Conservation (phyloP, 2,888 invertebrate species). For the Nineta flava region DNA sequence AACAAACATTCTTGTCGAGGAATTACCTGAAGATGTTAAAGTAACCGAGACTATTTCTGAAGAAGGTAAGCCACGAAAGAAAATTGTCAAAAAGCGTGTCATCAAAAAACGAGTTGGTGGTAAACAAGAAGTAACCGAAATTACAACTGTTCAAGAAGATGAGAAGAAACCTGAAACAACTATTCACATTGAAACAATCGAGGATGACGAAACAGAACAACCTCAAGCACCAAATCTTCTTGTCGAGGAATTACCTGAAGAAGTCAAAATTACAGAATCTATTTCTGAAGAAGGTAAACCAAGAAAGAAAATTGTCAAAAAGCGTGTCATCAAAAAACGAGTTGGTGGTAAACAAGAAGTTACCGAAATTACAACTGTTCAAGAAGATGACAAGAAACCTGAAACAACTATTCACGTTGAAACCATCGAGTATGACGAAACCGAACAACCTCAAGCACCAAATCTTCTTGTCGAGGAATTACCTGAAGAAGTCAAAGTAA, state of each 20-base stretch:
- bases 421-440: slow-evolving; percentile 11
- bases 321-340: slow-evolving; percentile 17
- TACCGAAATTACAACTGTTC: slow-evolving; percentile 30
- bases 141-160: slow-evolving; percentile 15
- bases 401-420: slow-evolving; percentile 22
- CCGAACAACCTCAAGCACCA: slow-evolving; percentile 8
- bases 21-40: slow-evolving; percentile 27
- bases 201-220: slow-evolving; percentile 19
- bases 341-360: slow-evolving; percentile 20
- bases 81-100: slow-evolving; percentile 17
- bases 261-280: slow-evolving; percentile 15
- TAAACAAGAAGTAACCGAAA: slow-evolving; percentile 16
- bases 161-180: slow-evolving; percentile 11
- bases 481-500: slow-evolving; percentile 15
- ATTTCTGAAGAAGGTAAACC: slow-evolving; percentile 18
- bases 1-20: slow-evolving; percentile 21
- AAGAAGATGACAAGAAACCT: slow-evolving; percentile 30
- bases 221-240: slow-evolving; percentile 11
- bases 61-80: slow-evolving; percentile 17
- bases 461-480: slow-evolving; percentile 11
- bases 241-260: slow-evolving; percentile 16
- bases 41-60: slow-evolving; percentile 21
- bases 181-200: slow-evolving; percentile 12
- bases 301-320: slow-evolving; percentile 17
- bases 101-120: slow-evolving; percentile 19